phyloP scores from a whole-genome alignment of 35 echinoderm and acorn worm species.

The Antedon bifida region DNA sequence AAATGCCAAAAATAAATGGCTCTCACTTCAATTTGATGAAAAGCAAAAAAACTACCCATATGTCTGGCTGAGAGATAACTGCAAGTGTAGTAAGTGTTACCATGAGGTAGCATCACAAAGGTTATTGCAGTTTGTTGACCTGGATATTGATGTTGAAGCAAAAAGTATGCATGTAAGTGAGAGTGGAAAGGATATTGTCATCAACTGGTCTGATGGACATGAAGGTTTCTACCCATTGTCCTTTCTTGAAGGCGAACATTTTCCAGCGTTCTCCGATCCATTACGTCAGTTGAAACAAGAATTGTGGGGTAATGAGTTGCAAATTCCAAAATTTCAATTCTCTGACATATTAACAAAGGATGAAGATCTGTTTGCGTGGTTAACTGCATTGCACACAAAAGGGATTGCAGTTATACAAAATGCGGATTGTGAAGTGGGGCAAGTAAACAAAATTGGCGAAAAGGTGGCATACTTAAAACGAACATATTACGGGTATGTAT shows the following conservation, averaged over 20 bases:
- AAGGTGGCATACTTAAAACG: neutral
- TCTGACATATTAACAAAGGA: neutral
- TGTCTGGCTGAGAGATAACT: conserved; percentile 86
- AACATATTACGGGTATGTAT: neutral
- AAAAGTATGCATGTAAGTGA: too few relatives aligned
- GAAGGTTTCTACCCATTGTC: too few relatives aligned
- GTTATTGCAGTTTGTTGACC: conserved; percentile 27
- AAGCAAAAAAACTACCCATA: conserved; percentile 50
- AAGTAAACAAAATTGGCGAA: neutral
- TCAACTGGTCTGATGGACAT: too few relatives aligned
- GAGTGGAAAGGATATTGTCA: too few relatives aligned
- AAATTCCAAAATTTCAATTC: neutral
- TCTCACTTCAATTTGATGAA: neutral
- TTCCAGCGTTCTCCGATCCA: too few relatives aligned
- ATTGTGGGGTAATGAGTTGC: too few relatives aligned
- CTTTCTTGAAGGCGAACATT: too few relatives aligned
- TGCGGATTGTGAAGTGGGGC: neutral
- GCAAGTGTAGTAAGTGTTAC: conserved; percentile 52
- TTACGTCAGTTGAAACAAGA: too few relatives aligned
- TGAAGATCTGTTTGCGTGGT: neutral
- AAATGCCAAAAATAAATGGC: neutral
- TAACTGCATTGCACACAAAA: neutral
- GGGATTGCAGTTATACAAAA: neutral
- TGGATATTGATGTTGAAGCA: conserved; percentile 48
- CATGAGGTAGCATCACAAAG: conserved; percentile 22